These are phyloP conservation scores for Cheirogaleus medius DNA, from an alignment of 2,113 vertebrate genomes.

Conservation along the genomic window DNA sequence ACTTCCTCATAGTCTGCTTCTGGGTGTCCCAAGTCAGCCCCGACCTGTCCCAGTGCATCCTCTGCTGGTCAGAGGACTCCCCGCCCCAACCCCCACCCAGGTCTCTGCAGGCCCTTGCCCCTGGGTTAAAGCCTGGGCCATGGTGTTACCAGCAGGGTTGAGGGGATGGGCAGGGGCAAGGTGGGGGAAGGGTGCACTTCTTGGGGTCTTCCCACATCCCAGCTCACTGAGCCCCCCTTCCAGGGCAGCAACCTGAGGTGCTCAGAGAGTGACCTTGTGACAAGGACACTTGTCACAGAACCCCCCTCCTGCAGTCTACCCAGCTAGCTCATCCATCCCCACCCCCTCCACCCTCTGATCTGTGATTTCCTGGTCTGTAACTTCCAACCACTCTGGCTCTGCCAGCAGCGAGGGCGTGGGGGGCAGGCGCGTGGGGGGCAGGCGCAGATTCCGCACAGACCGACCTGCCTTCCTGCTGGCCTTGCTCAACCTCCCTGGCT, in stretches of 20 bases:
- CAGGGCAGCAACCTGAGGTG: neutral
- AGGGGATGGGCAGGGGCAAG: no score
- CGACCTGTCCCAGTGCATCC: neutral
- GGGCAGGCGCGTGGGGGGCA: fast-evolving
- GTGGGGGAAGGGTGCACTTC: neutral
- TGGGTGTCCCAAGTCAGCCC: neutral
- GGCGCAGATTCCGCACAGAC: neutral
- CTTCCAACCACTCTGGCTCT: neutral
- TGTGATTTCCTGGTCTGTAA: neutral
- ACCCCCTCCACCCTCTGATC: no score
- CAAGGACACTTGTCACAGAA: neutral
- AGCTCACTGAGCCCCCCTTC: neutral
- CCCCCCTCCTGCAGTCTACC: no score
- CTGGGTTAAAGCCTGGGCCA: no score
- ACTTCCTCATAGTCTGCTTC: neutral
- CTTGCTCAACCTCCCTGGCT: neutral
- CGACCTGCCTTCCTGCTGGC: neutral
- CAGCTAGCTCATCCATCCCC: no score
- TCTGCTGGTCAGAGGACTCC: neutral
- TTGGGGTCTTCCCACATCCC: neutral
- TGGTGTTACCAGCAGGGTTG: neutral
- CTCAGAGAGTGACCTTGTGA: neutral
- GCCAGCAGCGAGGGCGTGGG: neutral
- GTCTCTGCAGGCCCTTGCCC: neutral
- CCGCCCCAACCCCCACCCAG: neutral